phyloP scores from a whole-genome alignment of 2,797 vertebrate species.

The Catostomus latipinnis region DNA sequence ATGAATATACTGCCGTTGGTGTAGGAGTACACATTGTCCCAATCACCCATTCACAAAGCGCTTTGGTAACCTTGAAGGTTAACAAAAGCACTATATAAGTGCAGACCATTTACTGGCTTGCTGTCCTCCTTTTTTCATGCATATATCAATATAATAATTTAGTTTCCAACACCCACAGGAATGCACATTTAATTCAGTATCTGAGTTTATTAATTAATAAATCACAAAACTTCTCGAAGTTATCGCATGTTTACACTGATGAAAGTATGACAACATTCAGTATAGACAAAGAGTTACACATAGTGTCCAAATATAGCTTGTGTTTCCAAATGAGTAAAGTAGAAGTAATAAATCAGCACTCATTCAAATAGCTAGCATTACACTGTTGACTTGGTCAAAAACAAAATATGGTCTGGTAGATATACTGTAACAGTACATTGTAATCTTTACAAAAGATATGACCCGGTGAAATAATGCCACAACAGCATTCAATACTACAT shows the following conservation, averaged over 20 bases:
- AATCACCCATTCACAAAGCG: too few relatives aligned
- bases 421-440: constrained; percentile 13
- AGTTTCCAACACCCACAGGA: constrained; percentile 3
- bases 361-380: not conserved
- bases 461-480: constrained; percentile 10
- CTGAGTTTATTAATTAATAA: constrained; percentile 12
- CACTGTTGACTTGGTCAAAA: not conserved
- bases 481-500: constrained; percentile 14
- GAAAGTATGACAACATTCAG: constrained; percentile 14
- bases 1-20: not conserved
- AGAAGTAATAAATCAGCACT: not conserved
- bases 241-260: constrained; percentile 17
- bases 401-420: not conserved
- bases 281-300: constrained; percentile 2
- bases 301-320: not conserved
- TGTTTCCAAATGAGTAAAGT: constrained; percentile 9
- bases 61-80: too few relatives aligned
- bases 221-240: constrained; percentile 23
- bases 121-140: not conserved
- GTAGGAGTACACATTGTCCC: too few relatives aligned
- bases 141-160: not conserved
- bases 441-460: constrained; percentile 50
- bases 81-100: too few relatives aligned
- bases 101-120: not conserved
- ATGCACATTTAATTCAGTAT: constrained; percentile 5